Percentiles rank a stretch among this genome's conserved stretches.
These are phyloP conservation scores for Ptyas mucosa DNA, from an alignment of 2,113 vertebrate genomes.

Conservation along the genomic window DNA sequence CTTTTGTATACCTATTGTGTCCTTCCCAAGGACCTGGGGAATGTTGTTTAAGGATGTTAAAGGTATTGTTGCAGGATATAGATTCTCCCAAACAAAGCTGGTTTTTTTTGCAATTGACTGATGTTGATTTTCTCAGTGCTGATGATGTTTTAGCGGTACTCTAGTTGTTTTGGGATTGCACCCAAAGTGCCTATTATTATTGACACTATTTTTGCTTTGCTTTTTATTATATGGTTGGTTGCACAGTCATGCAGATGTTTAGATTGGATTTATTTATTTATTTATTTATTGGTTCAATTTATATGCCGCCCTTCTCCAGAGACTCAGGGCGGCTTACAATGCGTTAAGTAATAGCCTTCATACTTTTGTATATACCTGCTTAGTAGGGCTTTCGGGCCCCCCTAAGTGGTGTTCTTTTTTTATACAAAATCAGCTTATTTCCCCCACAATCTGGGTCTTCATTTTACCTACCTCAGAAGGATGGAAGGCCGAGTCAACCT, in stretches of 20 bases:
- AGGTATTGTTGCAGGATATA: not conserved
- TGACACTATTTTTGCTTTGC: not conserved
- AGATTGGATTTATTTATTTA: not conserved
- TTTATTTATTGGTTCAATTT: no score
- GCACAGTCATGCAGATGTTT: not conserved
- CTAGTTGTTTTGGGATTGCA: not conserved
- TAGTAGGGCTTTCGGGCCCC: no score
- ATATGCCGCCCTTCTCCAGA: no score
- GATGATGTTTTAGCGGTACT: not conserved
- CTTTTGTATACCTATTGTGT: not conserved
- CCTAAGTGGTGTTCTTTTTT: no score
- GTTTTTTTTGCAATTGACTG: not conserved
- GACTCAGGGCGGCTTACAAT: no score
- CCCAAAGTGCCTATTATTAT: not conserved
- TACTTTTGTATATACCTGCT: no score
- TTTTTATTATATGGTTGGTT: not conserved
- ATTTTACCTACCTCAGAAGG: no score
- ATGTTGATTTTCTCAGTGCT: not conserved
- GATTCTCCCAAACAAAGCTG: not conserved
- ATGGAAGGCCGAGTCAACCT: no score
- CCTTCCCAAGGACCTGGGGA: not conserved
- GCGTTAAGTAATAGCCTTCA: no score
- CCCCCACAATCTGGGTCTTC: no score
- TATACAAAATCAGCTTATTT: no score
- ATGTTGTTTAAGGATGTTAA: not conserved